These are phyloP conservation scores for Istiophorus platypterus DNA, from an alignment of 2,113 vertebrate genomes.

Conservation along the genomic window DNA sequence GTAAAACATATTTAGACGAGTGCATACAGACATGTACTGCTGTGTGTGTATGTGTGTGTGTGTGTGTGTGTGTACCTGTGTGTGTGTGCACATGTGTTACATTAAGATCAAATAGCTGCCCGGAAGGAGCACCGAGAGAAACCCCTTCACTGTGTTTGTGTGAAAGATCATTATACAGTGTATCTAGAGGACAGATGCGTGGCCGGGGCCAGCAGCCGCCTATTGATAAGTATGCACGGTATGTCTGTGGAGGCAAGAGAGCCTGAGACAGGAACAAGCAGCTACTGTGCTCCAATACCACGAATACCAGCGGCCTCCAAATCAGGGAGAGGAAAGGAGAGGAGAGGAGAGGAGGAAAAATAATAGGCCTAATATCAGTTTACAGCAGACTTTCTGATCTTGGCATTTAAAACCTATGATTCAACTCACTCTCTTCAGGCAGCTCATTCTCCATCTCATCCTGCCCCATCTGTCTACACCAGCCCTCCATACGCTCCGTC, in stretches of 20 bases:
- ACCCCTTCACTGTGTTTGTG: constrained; percentile 78
- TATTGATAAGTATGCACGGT: constrained; percentile 80
- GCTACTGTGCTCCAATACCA: constrained; percentile 89
- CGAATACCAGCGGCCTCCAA: constrained; percentile 46
- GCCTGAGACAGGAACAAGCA: constrained; percentile 89
- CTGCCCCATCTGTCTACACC: constrained; percentile 96
- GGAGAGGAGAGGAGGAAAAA: constrained; percentile 32
- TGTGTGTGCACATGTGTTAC: constrained; percentile 25
- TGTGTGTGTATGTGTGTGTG: constrained; percentile 9
- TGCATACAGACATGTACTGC: constrained; percentile 4
- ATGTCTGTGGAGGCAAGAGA: constrained; percentile 91
- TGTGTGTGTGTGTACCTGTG: constrained; percentile 22
- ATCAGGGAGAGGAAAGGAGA: constrained; percentile 52
- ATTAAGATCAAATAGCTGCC: constrained; percentile 59
- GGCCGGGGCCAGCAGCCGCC: constrained; percentile 76
- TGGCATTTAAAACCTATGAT: constrained; percentile 19
- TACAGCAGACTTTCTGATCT: constrained; percentile 23
- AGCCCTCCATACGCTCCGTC: constrained; percentile 98
- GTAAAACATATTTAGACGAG: constrained; percentile 27
- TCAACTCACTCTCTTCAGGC: constrained; percentile 93
- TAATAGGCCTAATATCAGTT: constrained; percentile 7
- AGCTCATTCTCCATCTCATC: constrained; percentile 92
- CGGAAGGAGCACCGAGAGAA: constrained; percentile 46
- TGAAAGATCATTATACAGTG: constrained; percentile 60
- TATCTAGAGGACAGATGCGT: constrained; percentile 75